Percentiles rank a stretch among this genome's conserved stretches.
phyloP scores from a whole-genome alignment of 92 coral and sea anemone genomes.

The Porites lobata region DNA sequence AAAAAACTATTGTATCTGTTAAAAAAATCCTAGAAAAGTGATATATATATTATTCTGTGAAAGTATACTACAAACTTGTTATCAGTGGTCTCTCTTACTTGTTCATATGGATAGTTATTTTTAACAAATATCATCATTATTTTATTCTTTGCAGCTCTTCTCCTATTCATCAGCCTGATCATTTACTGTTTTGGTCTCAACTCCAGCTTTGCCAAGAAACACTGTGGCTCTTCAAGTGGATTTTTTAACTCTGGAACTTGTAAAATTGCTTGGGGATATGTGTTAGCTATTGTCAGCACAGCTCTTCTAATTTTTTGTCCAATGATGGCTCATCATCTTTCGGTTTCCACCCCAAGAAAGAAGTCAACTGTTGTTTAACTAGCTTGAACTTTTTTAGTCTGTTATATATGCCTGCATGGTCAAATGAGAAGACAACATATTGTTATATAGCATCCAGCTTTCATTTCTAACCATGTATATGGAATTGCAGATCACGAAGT shows the following conservation, averaged over 20 bases:
- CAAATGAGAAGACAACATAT: too few relatives aligned
- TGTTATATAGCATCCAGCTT: too few relatives aligned
- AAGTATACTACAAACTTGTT: too few relatives aligned
- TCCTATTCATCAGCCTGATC: constrained; percentile 67
- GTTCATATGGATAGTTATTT: too few relatives aligned
- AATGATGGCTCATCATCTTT: constrained; percentile 76
- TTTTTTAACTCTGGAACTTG: constrained; percentile 76
- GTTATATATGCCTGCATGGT: too few relatives aligned
- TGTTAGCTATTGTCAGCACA: constrained; percentile 77
- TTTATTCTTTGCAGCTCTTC: constrained; percentile 56
- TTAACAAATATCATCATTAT: neutral
- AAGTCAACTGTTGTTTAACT: constrained; percentile 85
- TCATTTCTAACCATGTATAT: too few relatives aligned
- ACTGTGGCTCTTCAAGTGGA: constrained; percentile 71
- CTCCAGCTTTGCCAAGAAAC: constrained; percentile 70
- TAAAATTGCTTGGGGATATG: constrained; percentile 87
- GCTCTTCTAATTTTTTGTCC: constrained; percentile 86
- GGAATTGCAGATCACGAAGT: too few relatives aligned
- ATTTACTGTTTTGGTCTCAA: constrained; percentile 81
- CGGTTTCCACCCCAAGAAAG: constrained; percentile 71
- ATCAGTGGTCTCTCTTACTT: too few relatives aligned
- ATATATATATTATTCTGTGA: too few relatives aligned
- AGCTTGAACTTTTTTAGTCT: too few relatives aligned
- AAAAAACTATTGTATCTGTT: too few relatives aligned
- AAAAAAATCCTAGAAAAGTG: too few relatives aligned